Evolutionary conservation across 2,888 invertebrate genomes (phyloP), one percentile per base, ranked within the genome.

Genomic region (Steinernema carpocapsae): DNA sequence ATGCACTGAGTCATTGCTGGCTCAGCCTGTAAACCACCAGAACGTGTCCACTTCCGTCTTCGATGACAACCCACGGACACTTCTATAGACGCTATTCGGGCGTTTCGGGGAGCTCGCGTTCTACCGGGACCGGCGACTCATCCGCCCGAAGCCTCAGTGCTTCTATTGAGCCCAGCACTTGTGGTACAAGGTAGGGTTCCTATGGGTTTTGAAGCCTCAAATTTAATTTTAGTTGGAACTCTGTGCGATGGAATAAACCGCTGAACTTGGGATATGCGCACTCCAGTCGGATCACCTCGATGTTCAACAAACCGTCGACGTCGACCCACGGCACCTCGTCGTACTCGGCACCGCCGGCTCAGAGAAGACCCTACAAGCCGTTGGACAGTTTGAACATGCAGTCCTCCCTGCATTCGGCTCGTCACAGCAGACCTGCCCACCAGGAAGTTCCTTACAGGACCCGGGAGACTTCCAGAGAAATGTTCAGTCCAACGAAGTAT

Each of bases 111-210:
- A 26, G 26, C 26, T 56, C 56, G 2, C 56, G 56, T 26, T 56
- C 56, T 22, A 56, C 56, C 56, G 56, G n/a, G n/a, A n/a, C 56
- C 56, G 56, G 24, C 3, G 56, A 56, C 17, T 56, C 56, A 26
- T 56, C 56, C 24, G 26, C 56, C 24, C 56, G 56, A 22, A 26
- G 26, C 26, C 56, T 56, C 26, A 56, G 56, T 56, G 56, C 56
- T 56, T 56, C 56, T 26, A 56, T 56, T 26, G 56, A 56, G 56
- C 56, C 56, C 24, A 22, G 56, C 56, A 56, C 56, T 56, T 56
- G 56, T 56, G 56, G 56, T 56, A 56, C 56, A 56, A 56, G 56
- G 56, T 56, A 56, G n/a, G n/a, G n/a, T n/a, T n/a, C n/a, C n/a
- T n/a, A n/a, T n/a, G n/a, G n/a, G n/a, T n/a, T n/a, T n/a, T n/a